phyloP scores from a whole-genome alignment of 2,888 invertebrate species.

The Campopleginae sp. region DNA sequence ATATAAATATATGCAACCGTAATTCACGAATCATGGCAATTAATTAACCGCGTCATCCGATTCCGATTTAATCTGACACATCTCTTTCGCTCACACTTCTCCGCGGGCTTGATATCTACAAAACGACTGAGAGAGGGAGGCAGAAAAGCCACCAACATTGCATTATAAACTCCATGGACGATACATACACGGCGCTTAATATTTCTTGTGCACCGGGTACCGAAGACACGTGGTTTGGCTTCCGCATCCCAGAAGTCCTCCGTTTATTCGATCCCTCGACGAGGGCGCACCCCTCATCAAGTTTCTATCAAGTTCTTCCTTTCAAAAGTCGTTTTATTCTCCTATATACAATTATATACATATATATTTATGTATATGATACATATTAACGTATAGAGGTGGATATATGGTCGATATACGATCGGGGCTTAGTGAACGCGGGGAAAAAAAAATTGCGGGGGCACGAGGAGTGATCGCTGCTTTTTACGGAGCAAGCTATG shows the following conservation, averaged over 20 bases:
- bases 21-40: constrained; percentile 37
- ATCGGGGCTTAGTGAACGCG: constrained; percentile 17
- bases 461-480: constrained; percentile 48
- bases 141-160: background rate
- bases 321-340: constrained; percentile 33
- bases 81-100: constrained; percentile 21
- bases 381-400: background rate
- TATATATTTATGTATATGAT: background rate
- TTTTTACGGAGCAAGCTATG: background rate
- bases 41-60: constrained; percentile 32
- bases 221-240: constrained; percentile 24
- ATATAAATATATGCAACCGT: constrained; percentile 2
- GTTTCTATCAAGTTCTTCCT: constrained; percentile 60
- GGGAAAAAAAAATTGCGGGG: constrained; percentile 49
- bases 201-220: constrained; percentile 17
- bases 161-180: constrained; percentile 14
- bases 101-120: constrained; percentile 1
- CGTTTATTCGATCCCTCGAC: constrained; percentile 54
- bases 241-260: constrained; percentile 52
- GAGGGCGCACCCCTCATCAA: constrained; percentile 55
- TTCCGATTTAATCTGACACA: constrained; percentile 34
- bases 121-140: constrained; percentile 3
- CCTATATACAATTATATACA: constrained; percentile 7
- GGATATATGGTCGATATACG: background rate
- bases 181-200: constrained; percentile 16